Evolutionary conservation across 2,113 vertebrate genomes (phyloP).

Genomic region (Colaptes auratus): DNA sequence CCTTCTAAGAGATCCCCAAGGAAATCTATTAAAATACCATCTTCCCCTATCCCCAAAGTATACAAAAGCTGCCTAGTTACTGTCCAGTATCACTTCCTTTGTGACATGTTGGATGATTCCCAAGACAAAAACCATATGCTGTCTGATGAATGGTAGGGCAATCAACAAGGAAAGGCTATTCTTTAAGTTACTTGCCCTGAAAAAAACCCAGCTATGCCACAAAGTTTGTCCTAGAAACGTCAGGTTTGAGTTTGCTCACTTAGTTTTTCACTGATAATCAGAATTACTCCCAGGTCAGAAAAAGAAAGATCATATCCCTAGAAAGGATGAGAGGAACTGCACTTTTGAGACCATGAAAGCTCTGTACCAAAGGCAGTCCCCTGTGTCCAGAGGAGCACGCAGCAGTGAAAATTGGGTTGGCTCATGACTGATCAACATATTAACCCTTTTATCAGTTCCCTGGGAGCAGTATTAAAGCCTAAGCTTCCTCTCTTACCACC

Average conservation of each 20-base stretch:
- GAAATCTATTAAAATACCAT: constrained; percentile 79
- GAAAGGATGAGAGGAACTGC: neutral
- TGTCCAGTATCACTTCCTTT: constrained; percentile 62
- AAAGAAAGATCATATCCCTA: neutral
- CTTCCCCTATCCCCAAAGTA: constrained; percentile 65
- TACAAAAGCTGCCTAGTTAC: constrained; percentile 70
- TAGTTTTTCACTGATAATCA: neutral
- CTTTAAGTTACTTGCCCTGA: neutral
- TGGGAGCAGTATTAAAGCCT: neutral
- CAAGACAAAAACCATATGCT: constrained; percentile 74
- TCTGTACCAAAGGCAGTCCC: neutral
- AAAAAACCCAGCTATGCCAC: neutral
- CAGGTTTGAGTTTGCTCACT: neutral
- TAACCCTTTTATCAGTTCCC: neutral
- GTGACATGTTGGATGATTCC: constrained; percentile 57
- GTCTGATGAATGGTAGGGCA: constrained; percentile 47
- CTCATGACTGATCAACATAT: neutral
- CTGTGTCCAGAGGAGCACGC: neutral
- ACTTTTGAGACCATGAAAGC: neutral
- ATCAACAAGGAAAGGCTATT: constrained; percentile 48
- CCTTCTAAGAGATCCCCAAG: constrained; percentile 77
- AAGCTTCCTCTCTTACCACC: neutral
- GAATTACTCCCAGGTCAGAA: neutral
- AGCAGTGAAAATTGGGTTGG: neutral
- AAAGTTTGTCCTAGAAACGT: neutral